Evolutionary conservation across 2,113 vertebrate species (phyloP).

Genomic region (Aegithalos caudatus): DNA sequence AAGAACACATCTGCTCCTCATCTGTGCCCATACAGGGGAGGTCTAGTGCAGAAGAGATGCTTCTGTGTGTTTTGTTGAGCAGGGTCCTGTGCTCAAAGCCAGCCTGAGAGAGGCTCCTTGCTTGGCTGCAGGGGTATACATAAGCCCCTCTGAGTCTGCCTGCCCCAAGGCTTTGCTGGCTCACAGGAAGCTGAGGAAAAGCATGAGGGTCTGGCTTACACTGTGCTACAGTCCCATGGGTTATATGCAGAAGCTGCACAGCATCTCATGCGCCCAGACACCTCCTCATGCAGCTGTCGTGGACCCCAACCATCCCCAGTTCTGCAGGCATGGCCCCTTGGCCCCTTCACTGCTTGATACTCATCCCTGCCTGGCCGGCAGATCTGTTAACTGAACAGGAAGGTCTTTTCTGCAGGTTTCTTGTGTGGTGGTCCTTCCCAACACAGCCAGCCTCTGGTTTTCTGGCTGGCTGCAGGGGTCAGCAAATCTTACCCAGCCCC

Average conservation of each 20-base stretch:
- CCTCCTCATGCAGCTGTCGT: accelerated
- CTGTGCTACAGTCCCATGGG: background rate
- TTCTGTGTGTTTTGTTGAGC: background rate
- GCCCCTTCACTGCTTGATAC: background rate
- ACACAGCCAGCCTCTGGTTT: background rate
- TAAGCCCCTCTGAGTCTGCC: background rate
- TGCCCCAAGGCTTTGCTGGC: background rate
- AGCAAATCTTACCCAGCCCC: background rate
- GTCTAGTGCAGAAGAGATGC: background rate
- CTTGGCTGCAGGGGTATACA: background rate
- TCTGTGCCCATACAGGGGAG: background rate
- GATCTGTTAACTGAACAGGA: background rate
- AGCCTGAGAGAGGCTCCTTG: background rate
- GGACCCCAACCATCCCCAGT: background rate
- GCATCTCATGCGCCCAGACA: background rate
- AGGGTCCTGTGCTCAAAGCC: background rate
- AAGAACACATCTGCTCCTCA: background rate
- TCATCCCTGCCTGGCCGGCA: background rate
- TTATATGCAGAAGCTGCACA: background rate
- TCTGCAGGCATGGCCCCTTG: background rate
- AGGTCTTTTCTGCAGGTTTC: background rate
- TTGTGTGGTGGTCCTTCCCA: background rate
- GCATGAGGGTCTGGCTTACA: background rate
- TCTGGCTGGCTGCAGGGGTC: background rate
- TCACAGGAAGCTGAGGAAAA: background rate